Evolutionary conservation across 1,140 invertebrate genomes (phyloP).

Genomic region (Cydia strobilella): DNA sequence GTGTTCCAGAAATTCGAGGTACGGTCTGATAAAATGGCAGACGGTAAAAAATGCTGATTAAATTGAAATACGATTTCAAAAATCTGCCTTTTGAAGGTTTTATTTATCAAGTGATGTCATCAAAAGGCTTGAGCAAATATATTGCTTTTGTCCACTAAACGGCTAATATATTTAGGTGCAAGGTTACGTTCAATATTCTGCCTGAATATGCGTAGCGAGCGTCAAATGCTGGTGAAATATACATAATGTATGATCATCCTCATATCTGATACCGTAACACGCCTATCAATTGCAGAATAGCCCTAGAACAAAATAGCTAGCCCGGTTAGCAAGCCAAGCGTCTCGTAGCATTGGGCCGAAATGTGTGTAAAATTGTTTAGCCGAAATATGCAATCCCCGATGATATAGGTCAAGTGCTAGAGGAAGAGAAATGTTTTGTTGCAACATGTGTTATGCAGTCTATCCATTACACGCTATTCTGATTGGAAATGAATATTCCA

Average conservation of each 20-base stretch:
- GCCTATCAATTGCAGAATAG: constrained; percentile 15
- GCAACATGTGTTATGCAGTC: not conserved
- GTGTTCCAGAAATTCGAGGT: not conserved
- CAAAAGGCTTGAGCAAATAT: too few relatives aligned
- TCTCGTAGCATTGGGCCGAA: constrained; percentile 22
- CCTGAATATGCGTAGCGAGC: not conserved
- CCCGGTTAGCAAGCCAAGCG: constrained; percentile 23
- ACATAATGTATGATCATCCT: not conserved
- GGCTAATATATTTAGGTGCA: too few relatives aligned
- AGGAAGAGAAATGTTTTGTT: constrained; percentile 16
- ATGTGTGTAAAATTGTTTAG: constrained; percentile 29
- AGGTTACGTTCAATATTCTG: not conserved
- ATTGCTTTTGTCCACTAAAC: too few relatives aligned
- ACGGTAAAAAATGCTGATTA: not conserved
- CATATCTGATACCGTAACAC: constrained; percentile 8
- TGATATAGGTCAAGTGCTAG: constrained; percentile 26
- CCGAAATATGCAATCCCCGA: constrained; percentile 17
- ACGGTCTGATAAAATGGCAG: not conserved
- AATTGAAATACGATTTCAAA: not conserved
- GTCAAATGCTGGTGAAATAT: not conserved
- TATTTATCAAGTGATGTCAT: too few relatives aligned
- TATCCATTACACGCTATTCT: constrained; percentile 16
- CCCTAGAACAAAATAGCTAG: constrained; percentile 23
- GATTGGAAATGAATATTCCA: constrained; percentile 6
- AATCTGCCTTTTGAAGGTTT: too few relatives aligned